These are phyloP conservation scores for Noctilio leporinus DNA, from an alignment of 2,113 vertebrate species.

Conservation along the genomic window DNA sequence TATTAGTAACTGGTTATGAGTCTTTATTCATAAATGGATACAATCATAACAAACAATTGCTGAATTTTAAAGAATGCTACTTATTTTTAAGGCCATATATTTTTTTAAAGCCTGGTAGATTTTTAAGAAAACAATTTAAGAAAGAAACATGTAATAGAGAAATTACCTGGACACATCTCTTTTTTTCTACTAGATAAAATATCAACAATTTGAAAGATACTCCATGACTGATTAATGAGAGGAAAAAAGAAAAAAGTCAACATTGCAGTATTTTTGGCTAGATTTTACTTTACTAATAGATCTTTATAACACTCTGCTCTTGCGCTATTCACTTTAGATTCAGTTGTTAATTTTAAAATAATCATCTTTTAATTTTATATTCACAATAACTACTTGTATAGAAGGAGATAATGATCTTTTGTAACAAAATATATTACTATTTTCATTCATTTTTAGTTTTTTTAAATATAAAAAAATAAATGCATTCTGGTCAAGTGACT, in stretches of 20 bases:
- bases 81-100: not conserved
- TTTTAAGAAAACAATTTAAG: not conserved
- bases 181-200: not conserved
- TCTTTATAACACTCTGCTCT: not conserved
- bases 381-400: not conserved
- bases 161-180: not conserved
- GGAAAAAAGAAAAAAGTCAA: not conserved
- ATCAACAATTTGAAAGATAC: not conserved
- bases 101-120: not conserved
- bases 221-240: not conserved
- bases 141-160: not conserved
- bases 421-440: not conserved
- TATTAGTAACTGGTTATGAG: not conserved
- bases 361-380: not conserved
- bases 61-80: not conserved
- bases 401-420: not conserved
- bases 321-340: not conserved
- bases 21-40: not conserved
- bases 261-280: not conserved
- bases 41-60: not conserved
- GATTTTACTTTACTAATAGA: not conserved
- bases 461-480: not conserved
- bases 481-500: not conserved
- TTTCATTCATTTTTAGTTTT: slow-evolving; percentile 2
- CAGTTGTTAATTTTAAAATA: not conserved